Evolutionary conservation across 2,888 invertebrate species (phyloP), one percentile per base, ranked within the genome.

Genomic region (Creontiades dilutus): DNA sequence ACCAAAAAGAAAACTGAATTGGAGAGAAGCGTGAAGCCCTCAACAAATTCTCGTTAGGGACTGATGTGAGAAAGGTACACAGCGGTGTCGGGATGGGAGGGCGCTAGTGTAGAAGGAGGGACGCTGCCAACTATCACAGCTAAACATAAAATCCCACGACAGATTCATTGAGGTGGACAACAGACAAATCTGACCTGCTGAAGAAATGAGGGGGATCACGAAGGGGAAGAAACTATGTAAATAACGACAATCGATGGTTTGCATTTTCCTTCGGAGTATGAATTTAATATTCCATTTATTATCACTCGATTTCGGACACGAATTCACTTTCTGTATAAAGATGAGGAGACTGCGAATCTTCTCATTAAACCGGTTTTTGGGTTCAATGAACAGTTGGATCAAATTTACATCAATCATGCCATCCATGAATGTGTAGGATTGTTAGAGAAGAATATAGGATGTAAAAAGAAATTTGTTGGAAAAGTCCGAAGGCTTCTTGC

Each of bases 81-180:
- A 86, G 61, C 86, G 46, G 86, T 48, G 61, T 37, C 46, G 86
- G 86, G 86, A 86, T 75, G 86, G 86, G 86, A 86, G 89, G 81
- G 89, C 89, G 89, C 89, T 81, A 89, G 89, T 89, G 89, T 80
- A 57, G 80, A 89, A 52, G 47, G 27, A 80, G 80, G 28, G 81
- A 89, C 27, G 89, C 80, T 89, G 89, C 89, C 89, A 89, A 89
- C 89, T 89, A 86, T 75, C 75, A 75, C 86, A 86, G 86, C 86
- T 86, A 86, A 86, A 86, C 86, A 86, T 86, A 86, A 86, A 68
- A 86, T 86, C 86, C 47, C 86, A 57, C 61, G 86, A 75, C 86
- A 75, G 86, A 68, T 86, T 68, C 86, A 68, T 86, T 86, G 86
- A 86, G 86, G 68, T 52, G 68, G 86, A 61, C 27, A 46, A 55